phyloP scores from a whole-genome alignment of 2,888 invertebrate genomes.

The Anaspis maculata region DNA sequence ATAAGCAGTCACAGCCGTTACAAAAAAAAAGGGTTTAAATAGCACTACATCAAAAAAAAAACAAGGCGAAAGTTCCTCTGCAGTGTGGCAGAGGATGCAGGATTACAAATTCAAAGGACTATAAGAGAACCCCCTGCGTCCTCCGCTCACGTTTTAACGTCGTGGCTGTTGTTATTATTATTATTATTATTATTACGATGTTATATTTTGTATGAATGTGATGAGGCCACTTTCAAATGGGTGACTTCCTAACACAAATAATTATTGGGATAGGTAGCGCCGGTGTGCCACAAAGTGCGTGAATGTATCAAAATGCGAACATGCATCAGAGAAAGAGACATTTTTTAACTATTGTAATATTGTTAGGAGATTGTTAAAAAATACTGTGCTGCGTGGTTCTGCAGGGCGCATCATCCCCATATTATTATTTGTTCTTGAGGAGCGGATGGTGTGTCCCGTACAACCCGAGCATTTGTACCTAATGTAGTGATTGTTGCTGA shows the following conservation, averaged over 20 bases:
- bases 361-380: slow-evolving; percentile 45
- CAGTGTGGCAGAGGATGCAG: slow-evolving; percentile 18
- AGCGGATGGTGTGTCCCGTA: neutral
- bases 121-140: slow-evolving; percentile 12
- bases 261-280: neutral
- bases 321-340: slow-evolving; percentile 24
- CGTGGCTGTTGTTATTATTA: slow-evolving; percentile 34
- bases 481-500: slow-evolving; percentile 35
- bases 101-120: slow-evolving; percentile 3
- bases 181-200: neutral
- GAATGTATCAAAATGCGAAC: too few relatives aligned
- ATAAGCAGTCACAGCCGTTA: slow-evolving; percentile 21
- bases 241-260: neutral
- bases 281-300: slow-evolving; percentile 4
- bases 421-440: slow-evolving; percentile 25
- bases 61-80: slow-evolving; percentile 34
- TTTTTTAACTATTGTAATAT: slow-evolving; percentile 39
- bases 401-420: slow-evolving; percentile 15
- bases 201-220: slow-evolving; percentile 32
- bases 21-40: slow-evolving; percentile 17
- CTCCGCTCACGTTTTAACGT: slow-evolving; percentile 19
- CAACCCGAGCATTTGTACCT: too few relatives aligned
- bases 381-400: slow-evolving; percentile 28
- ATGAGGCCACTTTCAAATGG: slow-evolving; percentile 18
- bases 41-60: slow-evolving; percentile 20